phyloP scores from a whole-genome alignment of 35 echinoderm and acorn worm genomes.

The Chiridota heheva region DNA sequence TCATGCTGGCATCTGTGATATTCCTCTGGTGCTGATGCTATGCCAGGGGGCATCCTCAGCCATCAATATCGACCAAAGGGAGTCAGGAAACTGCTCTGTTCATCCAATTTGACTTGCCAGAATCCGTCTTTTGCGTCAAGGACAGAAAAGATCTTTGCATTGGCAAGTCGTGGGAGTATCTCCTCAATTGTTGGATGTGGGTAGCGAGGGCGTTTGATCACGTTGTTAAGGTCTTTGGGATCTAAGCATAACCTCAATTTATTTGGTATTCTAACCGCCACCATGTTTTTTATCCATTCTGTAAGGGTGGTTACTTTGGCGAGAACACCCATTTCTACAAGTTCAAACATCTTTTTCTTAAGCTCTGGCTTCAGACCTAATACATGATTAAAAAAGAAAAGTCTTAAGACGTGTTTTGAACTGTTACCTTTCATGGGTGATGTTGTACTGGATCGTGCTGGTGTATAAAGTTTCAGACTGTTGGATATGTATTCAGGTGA shows the following conservation, averaged over 20 bases:
- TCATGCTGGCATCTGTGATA: slow-evolving; percentile 39
- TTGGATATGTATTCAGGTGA: no score
- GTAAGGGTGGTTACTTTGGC: slow-evolving; percentile 30
- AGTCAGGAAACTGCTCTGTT: slow-evolving; percentile 47
- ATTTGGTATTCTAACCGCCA: background rate
- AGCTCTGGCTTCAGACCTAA: slow-evolving; percentile 12
- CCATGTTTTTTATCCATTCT: slow-evolving; percentile 27
- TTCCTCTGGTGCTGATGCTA: slow-evolving; percentile 38
- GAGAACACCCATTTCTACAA: slow-evolving; percentile 29
- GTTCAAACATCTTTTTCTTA: slow-evolving; percentile 26
- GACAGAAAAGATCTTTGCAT: slow-evolving; percentile 22
- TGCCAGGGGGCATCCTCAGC: slow-evolving; percentile 50
- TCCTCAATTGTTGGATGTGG: slow-evolving; percentile 28
- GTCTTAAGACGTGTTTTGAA: no score
- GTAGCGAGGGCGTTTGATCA: slow-evolving; percentile 16
- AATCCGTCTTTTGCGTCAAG: slow-evolving; percentile 47
- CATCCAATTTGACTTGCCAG: slow-evolving; percentile 46
- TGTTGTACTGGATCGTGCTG: slow-evolving; percentile 59
- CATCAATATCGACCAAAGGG: slow-evolving; percentile 71
- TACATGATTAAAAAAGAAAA: no score
- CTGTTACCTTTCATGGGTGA: slow-evolving; percentile 7
- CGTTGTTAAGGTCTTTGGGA: background rate
- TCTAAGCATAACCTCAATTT: slow-evolving; percentile 21
- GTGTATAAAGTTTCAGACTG: no score
- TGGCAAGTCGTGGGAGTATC: slow-evolving; percentile 20